Base-by-base conservation (phyloP, 2,797 vertebrate genomes). In the Gymnothorax javanicus region DNA sequence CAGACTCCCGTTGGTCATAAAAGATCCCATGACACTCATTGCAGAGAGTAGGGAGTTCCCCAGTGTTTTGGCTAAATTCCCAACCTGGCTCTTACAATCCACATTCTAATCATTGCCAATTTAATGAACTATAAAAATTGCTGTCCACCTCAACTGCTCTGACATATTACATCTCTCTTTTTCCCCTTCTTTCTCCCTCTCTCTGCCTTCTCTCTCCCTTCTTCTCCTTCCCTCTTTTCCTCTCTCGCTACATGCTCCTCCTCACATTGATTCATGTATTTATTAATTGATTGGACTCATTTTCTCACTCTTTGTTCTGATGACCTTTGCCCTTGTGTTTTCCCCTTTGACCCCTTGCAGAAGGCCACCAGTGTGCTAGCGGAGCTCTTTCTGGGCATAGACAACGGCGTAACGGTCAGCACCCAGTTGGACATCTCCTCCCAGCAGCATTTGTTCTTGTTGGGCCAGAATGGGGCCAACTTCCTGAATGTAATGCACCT, bases 401-500 rank as follows among this genome's bases (percentile, higher is more conserved):
- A 96, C 87, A 91, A 17, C 27, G 67, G 82, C 0, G 90, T 92
- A 5, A 87, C 91, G 0, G 95, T 96, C 89, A 96, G 91, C 93
- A 95, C 93, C 85, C 96, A 96, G 93, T 92, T 97, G 91, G 96
- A 97, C 0, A 94, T 97, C 84, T 96, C 95, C 64, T 96, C 96
- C 52, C 96, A 97, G 93, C 96, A 97, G 92, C 96, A 96, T 84
- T 92, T 97, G 83, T 96, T 97, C 89, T 92, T 97, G 83, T 82
- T 96, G 88, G 96, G 95, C 17, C 96, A 96, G 91, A 96, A 96
- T 0, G 96, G 96, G n/a, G 92, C 94, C 52, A 95, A 96, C 91
- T 96, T 96, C 91, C 91, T 96, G 87, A 95, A 93, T 0, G 94
- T 97, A 81, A 97, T 97, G 96, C 96, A 96, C 88, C 94, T 96